Conservation (phyloP, 2,797 vertebrate genomes). For the Cryptoblepharus egeriae region DNA sequence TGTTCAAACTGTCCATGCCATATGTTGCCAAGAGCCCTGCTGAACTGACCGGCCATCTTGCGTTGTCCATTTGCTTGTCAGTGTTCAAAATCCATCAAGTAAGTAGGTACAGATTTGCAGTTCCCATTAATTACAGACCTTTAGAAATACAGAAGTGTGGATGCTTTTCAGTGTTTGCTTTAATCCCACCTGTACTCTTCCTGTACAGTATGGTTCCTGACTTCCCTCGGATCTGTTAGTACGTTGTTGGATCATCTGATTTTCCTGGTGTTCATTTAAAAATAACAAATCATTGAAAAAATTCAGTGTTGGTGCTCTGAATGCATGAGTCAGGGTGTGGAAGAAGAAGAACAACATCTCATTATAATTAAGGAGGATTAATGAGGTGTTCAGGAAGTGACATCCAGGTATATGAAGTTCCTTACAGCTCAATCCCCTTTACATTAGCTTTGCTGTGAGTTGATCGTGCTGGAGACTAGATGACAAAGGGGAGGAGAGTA, state of each 20-base stretch:
- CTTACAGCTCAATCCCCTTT: conserved; percentile 25
- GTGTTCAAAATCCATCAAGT: conserved; percentile 64
- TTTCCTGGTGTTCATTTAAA: neutral
- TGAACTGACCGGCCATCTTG: conserved; percentile 68
- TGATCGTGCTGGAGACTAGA: conserved; percentile 33
- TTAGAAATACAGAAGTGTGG: conserved; percentile 52
- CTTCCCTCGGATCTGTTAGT: neutral
- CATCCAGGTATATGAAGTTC: neutral
- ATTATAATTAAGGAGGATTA: neutral
- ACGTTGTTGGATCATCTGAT: neutral
- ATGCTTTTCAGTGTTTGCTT: conserved; percentile 42
- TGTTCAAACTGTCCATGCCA: conserved; percentile 63
- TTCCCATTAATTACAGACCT: conserved; percentile 65
- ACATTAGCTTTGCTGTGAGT: conserved; percentile 34
- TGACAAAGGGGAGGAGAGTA: neutral
- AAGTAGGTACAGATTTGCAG: conserved; percentile 64
- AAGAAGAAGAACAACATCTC: no score
- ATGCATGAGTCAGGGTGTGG: neutral
- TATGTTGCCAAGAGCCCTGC: conserved; percentile 63
- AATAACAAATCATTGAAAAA: neutral
- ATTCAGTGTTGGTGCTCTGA: neutral
- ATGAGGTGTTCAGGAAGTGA: neutral
- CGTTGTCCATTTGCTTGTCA: conserved; percentile 69
- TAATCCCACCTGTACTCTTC: conserved; percentile 13
- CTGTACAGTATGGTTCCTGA: neutral